Evolutionary conservation across 2,888 invertebrate genomes (phyloP).

Genomic region (Lithophane leautieri): DNA sequence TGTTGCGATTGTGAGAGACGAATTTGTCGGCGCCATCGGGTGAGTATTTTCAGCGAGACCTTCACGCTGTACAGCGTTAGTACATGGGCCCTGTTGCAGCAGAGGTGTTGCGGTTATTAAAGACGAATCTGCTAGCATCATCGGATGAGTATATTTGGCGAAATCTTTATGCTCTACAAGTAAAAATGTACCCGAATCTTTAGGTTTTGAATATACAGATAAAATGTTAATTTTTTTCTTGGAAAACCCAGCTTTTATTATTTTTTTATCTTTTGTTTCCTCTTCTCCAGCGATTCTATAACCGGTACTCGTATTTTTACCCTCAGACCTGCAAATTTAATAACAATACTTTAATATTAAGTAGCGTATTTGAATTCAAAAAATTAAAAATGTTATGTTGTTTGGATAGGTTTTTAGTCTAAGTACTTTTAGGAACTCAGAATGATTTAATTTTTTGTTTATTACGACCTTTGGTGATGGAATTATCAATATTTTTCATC

Average conservation of each 20-base stretch:
- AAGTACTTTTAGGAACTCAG: constrained; percentile 14
- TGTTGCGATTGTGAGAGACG: no score
- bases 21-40: no score
- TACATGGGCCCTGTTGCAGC: not conserved
- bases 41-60: no score
- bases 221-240: constrained; percentile 9
- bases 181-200: constrained; percentile 6
- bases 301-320: constrained; percentile 14
- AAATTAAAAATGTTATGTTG: constrained; percentile 11
- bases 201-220: constrained; percentile 11
- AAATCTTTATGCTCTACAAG: constrained; percentile 10
- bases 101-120: not conserved
- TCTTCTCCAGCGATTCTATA: constrained; percentile 14
- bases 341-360: constrained; percentile 7
- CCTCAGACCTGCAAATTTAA: constrained; percentile 13
- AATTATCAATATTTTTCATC: constrained; percentile 9
- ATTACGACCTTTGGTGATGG: constrained; percentile 13
- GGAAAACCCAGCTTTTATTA: constrained; percentile 6
- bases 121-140: constrained; percentile 3
- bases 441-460: constrained; percentile 13
- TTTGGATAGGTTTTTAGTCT: constrained; percentile 13
- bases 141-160: constrained; percentile 14
- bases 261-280: constrained; percentile 13
- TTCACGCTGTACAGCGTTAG: no score
- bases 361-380: constrained; percentile 8